A percentile compares a stretch with the other conserved stretches of the same genome.
phyloP scores from a whole-genome alignment of 2,113 vertebrate genomes.

The Onychostoma macrolepis region DNA sequence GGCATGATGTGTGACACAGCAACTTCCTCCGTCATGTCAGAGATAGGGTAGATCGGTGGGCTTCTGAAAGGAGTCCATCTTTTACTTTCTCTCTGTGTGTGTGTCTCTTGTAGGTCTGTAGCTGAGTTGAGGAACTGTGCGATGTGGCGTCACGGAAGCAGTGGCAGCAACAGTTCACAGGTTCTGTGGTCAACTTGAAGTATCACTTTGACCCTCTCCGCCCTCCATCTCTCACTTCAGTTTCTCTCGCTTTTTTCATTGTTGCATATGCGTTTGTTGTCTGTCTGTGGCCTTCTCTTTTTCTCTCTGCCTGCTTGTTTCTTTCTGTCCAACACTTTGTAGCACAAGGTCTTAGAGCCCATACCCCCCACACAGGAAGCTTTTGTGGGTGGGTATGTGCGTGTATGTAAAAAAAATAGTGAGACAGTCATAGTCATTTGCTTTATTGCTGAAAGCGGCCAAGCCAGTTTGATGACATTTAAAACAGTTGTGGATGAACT shows the following conservation, averaged over 20 bases:
- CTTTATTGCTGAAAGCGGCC: conserved; percentile 47
- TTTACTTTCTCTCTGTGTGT: conserved; percentile 10
- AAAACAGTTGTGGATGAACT: conserved; percentile 36
- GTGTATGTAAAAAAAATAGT: conserved; percentile 14
- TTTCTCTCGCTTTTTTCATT: not conserved
- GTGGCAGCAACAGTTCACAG: conserved; percentile 71
- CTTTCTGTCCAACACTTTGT: conserved; percentile 56
- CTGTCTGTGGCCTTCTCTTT: conserved; percentile 52
- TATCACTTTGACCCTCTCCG: conserved; percentile 62
- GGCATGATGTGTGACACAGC: conserved; percentile 49
- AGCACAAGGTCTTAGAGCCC: conserved; percentile 76
- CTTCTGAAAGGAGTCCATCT: conserved; percentile 28
- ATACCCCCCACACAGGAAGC: conserved; percentile 48
- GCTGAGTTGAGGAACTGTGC: conserved; percentile 37
- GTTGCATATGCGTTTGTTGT: not conserved
- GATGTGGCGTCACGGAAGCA: conserved; percentile 63
- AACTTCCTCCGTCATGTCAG: conserved; percentile 68
- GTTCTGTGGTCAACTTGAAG: conserved; percentile 77
- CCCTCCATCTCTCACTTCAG: not conserved
- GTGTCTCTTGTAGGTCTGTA: not conserved
- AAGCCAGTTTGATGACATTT: conserved; percentile 68
- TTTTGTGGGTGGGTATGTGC: conserved; percentile 47
- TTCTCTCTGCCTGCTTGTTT: conserved; percentile 6
- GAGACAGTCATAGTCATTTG: conserved; percentile 35
- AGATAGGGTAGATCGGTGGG: conserved; percentile 48